Base-by-base conservation (phyloP, 2,797 vertebrate genomes). In the Pseudomugil tenellus region DNA sequence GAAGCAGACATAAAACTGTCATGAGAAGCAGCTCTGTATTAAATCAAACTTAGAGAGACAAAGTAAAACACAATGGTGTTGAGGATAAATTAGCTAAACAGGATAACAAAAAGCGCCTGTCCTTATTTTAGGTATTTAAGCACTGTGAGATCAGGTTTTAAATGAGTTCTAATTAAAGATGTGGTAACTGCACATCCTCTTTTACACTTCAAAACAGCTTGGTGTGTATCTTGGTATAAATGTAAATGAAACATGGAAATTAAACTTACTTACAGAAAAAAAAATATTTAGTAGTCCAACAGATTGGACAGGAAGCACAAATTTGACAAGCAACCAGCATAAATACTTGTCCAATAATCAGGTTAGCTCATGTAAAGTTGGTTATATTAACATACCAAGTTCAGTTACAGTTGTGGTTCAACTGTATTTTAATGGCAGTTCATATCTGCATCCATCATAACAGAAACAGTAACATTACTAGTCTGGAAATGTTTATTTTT, bases 1-100 rank as follows among this genome's bases (percentile, higher is more conserved):
- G 59, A 66, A 62, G 56, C 35, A 65, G 19, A 72, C 35, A 62
- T 26, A 43, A 83, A 72, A 83, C 9, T 58, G 64, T 70, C 70
- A 57, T 39, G 35, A 81, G 31, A 17, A 71, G 9, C 17, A 59
- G 49, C 51, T 46, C 46, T 67, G 41, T 54, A 29, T 35, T 72
- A 21, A 76, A 58, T n/a, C 21, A 66, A 81, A 67, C 28, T 52
- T 59, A 76, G 8, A 26, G 17, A 64, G 29, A 63, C 49, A 46
- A 70, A 43, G 72, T 65, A 0, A 65, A 72, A 59, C n/a, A 63
- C 13, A 57, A 54, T 39, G 13, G 26, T 52, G 19, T 41, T 16
- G 19, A 26, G n/a, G 25, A 63, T 55, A 5, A 60, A 74, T 28
- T n/a, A 14, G 43, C 59, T 7, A 41, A 12, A 32, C 12, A n/a